Conservation (phyloP, 2,888 invertebrate species). For the Epicampocera succincta region DNA sequence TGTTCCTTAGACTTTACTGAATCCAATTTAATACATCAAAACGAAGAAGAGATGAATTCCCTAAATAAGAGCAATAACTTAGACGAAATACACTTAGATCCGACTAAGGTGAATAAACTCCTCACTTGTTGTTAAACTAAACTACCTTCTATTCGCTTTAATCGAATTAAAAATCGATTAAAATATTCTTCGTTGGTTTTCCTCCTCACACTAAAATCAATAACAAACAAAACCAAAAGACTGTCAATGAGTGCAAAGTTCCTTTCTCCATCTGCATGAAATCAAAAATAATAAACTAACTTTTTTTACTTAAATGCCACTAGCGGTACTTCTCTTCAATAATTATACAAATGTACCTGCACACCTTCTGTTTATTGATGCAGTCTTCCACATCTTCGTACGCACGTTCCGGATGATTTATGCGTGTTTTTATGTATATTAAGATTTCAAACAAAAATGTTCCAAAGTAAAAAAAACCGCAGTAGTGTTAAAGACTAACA, state of each 20-base stretch:
- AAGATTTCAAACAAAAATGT: constrained; percentile 21
- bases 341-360: background rate
- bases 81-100: constrained; percentile 53
- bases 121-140: constrained; percentile 63
- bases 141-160: constrained; percentile 61
- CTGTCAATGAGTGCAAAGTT: constrained; percentile 43
- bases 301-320: constrained; percentile 39
- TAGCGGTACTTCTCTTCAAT: constrained; percentile 31
- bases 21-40: constrained; percentile 17
- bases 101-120: constrained; percentile 67
- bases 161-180: constrained; percentile 45
- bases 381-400: constrained; percentile 12
- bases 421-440: constrained; percentile 19
- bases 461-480: background rate
- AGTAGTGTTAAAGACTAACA: background rate
- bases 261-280: constrained; percentile 63
- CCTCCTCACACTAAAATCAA: constrained; percentile 56
- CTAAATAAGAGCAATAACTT: constrained; percentile 47
- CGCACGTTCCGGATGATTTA: constrained; percentile 8
- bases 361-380: background rate
- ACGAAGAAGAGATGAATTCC: constrained; percentile 41
- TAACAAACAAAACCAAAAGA: constrained; percentile 51
- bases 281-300: constrained; percentile 59
- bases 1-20: constrained; percentile 40
- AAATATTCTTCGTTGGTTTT: constrained; percentile 59